Evolutionary conservation across 2,888 invertebrate species (phyloP).

Genomic region (Poecilobothrus nobilitatus): DNA sequence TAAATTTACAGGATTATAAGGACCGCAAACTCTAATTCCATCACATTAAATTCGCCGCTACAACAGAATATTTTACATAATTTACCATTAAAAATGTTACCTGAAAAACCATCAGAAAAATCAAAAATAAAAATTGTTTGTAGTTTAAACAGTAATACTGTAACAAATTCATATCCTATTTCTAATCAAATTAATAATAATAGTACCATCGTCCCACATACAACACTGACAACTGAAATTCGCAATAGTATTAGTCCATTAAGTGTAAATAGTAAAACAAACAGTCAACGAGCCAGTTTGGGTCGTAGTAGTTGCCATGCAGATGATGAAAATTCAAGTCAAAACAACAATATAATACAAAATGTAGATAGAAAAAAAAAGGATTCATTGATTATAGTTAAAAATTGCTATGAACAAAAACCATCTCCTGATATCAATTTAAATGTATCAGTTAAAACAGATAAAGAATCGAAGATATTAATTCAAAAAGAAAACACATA

Average conservation of each 20-base stretch:
- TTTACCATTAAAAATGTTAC: neutral
- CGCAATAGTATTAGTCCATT: neutral
- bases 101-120: neutral
- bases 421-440: neutral
- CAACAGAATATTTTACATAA: neutral
- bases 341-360: neutral
- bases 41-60: neutral
- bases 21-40: neutral
- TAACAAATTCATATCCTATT: too few relatives aligned
- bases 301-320: neutral
- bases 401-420: conserved; percentile 2
- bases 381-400: neutral
- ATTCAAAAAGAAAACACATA: neutral
- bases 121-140: neutral
- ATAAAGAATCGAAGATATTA: neutral
- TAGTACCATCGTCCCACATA: neutral
- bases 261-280: neutral
- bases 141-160: neutral
- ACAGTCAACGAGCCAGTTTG: neutral
- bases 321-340: conserved; percentile 9
- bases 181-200: neutral
- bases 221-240: neutral
- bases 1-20: neutral
- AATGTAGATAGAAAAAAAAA: neutral
- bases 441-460: neutral